Percentiles rank a stretch among this genome's conserved stretches.
Evolutionary conservation across 2,797 vertebrate genomes (phyloP).

Genomic region (Pseudochaenichthys georgianus): DNA sequence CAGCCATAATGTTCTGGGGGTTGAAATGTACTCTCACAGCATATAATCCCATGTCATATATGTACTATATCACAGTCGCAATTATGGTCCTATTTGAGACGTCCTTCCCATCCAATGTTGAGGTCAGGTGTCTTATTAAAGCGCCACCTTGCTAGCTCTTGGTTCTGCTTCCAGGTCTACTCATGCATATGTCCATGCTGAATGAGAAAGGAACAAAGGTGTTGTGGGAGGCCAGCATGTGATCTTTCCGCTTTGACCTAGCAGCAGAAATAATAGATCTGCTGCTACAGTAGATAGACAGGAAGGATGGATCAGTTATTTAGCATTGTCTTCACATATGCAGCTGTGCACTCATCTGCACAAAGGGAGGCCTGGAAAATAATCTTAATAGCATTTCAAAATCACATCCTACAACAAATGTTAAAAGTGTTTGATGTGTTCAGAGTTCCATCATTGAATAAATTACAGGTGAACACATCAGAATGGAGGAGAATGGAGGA

Average conservation of each 20-base stretch:
- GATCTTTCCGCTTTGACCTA: too few relatives aligned
- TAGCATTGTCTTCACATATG: constrained; percentile 47
- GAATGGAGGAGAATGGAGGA: not conserved
- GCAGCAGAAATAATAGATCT: too few relatives aligned
- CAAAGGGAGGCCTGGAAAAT: constrained; percentile 54
- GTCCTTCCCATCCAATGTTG: constrained; percentile 15
- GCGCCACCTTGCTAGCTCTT: not conserved
- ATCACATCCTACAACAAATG: constrained; percentile 63
- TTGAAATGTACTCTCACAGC: not conserved
- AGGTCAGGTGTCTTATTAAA: constrained; percentile 27
- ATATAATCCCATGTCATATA: not conserved
- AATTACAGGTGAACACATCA: constrained; percentile 56
- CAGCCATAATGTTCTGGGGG: not conserved
- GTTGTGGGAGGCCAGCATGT: too few relatives aligned
- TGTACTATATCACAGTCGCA: not conserved
- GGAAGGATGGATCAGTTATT: constrained; percentile 58
- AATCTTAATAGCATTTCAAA: constrained; percentile 45
- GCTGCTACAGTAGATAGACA: too few relatives aligned
- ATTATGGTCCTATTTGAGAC: constrained; percentile 4
- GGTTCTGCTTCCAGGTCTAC: too few relatives aligned
- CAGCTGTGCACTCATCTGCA: constrained; percentile 35
- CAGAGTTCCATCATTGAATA: constrained; percentile 44
- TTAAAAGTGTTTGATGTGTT: constrained; percentile 39
- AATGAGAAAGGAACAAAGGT: constrained; percentile 47
- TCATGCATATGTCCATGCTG: constrained; percentile 10